A percentile compares a stretch with the other conserved stretches of the same genome.
These are phyloP conservation scores for Sebastiscus albofasciatus DNA, from an alignment of 2,797 vertebrate genomes.

Conservation along the genomic window DNA sequence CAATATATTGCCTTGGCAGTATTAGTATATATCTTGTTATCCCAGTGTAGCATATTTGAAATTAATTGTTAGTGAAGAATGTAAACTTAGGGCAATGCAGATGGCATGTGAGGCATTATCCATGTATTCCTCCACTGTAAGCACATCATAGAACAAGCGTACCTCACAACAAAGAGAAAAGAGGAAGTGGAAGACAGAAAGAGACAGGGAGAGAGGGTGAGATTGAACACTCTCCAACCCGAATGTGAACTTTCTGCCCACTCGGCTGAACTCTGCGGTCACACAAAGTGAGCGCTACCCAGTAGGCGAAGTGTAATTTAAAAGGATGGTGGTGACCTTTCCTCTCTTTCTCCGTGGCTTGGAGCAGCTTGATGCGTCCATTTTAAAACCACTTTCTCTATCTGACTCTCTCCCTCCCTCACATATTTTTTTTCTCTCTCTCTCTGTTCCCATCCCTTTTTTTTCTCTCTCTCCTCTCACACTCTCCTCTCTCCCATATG, in stretches of 20 bases:
- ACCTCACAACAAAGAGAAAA: conserved; percentile 2
- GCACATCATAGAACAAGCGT: neutral
- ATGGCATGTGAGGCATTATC: neutral
- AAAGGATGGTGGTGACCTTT: conserved; percentile 67
- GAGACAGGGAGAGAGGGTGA: neutral
- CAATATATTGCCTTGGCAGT: neutral
- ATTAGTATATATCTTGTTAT: neutral
- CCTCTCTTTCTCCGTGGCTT: conserved; percentile 41
- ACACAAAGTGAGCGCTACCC: conserved; percentile 54
- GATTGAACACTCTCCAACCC: conserved; percentile 20
- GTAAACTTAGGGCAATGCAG: neutral
- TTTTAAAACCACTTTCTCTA: conserved; percentile 51
- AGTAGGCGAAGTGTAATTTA: conserved; percentile 63
- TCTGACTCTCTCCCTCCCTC: neutral
- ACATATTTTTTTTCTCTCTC: neutral
- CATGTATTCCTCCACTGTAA: neutral
- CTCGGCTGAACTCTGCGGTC: conserved; percentile 49
- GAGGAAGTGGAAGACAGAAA: neutral
- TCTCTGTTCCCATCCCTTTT: neutral
- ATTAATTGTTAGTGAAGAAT: neutral
- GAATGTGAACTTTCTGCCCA: conserved; percentile 38
- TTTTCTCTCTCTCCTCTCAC: neutral
- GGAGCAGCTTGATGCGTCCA: conserved; percentile 52
- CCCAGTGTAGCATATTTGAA: neutral
- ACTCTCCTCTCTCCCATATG: neutral